Evolutionary conservation across 2,888 invertebrate species (phyloP).

Genomic region (Thera obeliscata): DNA sequence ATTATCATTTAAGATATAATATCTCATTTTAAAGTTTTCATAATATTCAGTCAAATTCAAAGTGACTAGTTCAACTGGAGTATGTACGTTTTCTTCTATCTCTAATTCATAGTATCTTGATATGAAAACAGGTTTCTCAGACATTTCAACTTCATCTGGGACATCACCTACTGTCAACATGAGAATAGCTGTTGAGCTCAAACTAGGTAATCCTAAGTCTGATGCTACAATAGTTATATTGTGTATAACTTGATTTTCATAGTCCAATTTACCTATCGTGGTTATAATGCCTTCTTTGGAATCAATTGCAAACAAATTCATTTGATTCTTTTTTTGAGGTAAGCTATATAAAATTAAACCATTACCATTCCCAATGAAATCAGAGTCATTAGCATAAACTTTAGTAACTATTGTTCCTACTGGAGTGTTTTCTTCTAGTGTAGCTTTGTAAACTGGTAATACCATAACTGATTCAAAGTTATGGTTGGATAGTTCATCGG

Average conservation of each 20-base stretch:
- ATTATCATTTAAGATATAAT: conserved; percentile 86
- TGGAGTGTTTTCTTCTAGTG: conserved; percentile 89
- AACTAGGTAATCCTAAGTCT: conserved; percentile 92
- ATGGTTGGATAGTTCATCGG: conserved; percentile 75
- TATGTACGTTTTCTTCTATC: conserved; percentile 91
- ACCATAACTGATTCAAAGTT: conserved; percentile 81
- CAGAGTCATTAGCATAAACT: conserved; percentile 93
- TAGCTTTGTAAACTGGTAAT: conserved; percentile 91
- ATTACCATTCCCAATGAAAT: conserved; percentile 94
- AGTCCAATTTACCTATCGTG: conserved; percentile 89
- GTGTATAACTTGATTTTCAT: conserved; percentile 86
- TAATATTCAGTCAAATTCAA: conserved; percentile 90
- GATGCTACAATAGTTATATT: conserved; percentile 93
- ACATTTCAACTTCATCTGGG: conserved; percentile 82
- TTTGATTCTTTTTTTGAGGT: conserved; percentile 86
- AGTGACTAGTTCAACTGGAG: conserved; percentile 90
- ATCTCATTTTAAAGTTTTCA: conserved; percentile 86
- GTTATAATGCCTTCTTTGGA: conserved; percentile 93
- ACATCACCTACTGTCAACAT: conserved; percentile 88
- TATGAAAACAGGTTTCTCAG: conserved; percentile 83
- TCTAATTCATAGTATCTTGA: conserved; percentile 92
- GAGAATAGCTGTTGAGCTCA: conserved; percentile 90
- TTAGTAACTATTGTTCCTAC: conserved; percentile 90
- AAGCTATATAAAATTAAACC: conserved; percentile 92
- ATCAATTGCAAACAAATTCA: conserved; percentile 90